Evolutionary conservation across 2,797 vertebrate genomes (phyloP).

Genomic region (Craterocephalus amniculus): DNA sequence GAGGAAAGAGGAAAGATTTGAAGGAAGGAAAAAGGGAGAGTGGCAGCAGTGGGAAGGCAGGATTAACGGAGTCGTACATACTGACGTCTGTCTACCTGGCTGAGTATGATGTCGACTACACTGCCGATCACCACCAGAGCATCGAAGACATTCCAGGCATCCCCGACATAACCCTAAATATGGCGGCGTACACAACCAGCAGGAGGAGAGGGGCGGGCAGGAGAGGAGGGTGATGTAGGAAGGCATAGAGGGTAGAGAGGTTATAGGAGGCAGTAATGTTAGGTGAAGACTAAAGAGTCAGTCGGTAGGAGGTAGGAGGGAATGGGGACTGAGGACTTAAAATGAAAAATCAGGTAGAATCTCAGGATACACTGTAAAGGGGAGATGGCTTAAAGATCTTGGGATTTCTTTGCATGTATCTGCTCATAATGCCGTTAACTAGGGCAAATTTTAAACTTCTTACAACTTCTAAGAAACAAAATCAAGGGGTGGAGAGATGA

Average conservation of each 20-base stretch:
- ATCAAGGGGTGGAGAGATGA: neutral
- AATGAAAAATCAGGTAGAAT: neutral
- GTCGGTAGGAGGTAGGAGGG: slow-evolving; percentile 14
- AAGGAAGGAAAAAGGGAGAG: slow-evolving; percentile 31
- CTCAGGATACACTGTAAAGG: neutral
- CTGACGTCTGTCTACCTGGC: slow-evolving; percentile 90
- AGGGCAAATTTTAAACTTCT: neutral
- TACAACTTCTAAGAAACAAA: neutral
- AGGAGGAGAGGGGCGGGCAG: slow-evolving; percentile 24
- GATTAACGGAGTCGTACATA: slow-evolving; percentile 72
- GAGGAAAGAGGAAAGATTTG: slow-evolving; percentile 27
- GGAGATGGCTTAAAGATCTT: neutral
- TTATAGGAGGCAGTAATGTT: slow-evolving; percentile 31
- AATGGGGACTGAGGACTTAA: slow-evolving; percentile 21
- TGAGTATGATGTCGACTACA: slow-evolving; percentile 99
- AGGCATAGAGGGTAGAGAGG: slow-evolving; percentile 34
- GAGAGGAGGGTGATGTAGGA: slow-evolving; percentile 13
- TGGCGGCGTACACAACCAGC: slow-evolving; percentile 84
- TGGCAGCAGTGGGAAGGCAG: slow-evolving; percentile 32
- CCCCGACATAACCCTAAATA: slow-evolving; percentile 97
- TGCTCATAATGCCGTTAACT: neutral
- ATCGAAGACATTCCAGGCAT: slow-evolving; percentile 99
- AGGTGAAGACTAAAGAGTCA: slow-evolving; percentile 14
- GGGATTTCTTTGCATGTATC: neutral
- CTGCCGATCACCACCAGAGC: slow-evolving; percentile 99